Conservation (phyloP, 2,113 vertebrate species). For the Notechis scutatus region DNA sequence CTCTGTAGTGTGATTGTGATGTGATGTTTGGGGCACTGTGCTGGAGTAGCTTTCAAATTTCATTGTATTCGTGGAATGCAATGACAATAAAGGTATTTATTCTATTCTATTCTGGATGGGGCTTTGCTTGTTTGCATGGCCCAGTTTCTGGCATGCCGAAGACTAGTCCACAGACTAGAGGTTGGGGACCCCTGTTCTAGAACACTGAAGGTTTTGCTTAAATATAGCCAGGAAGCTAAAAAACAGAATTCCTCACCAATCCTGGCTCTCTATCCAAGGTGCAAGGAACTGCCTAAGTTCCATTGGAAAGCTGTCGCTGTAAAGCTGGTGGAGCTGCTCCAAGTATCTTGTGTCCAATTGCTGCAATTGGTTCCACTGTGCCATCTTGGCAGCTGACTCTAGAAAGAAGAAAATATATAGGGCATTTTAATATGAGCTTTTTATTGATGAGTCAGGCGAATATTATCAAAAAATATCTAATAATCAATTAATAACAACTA, state of each 20-base stretch:
- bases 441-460: neutral
- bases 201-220: neutral
- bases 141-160: neutral
- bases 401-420: neutral
- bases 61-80: too few species aligned
- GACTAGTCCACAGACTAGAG: neutral
- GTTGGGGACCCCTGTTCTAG: neutral
- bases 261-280: conserved; percentile 97
- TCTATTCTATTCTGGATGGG: neutral
- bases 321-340: conserved; percentile 97
- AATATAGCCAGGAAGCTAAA: fast-evolving
- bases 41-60: too few species aligned
- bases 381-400: conserved; percentile 77
- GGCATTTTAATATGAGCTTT: fast-evolving
- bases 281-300: conserved; percentile 96
- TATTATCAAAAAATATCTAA: neutral
- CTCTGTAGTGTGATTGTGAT: too few species aligned
- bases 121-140: neutral
- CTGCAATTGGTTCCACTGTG: conserved; percentile 98
- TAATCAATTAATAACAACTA: neutral
- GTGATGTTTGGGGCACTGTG: too few species aligned
- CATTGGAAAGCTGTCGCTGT: conserved; percentile 99
- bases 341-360: conserved; percentile 94
- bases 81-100: too few species aligned
- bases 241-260: conserved; percentile 78